Percentiles rank a stretch among this genome's conserved stretches.
phyloP scores from a whole-genome alignment of 2,888 invertebrate genomes.

The Ptilodon capucinus region DNA sequence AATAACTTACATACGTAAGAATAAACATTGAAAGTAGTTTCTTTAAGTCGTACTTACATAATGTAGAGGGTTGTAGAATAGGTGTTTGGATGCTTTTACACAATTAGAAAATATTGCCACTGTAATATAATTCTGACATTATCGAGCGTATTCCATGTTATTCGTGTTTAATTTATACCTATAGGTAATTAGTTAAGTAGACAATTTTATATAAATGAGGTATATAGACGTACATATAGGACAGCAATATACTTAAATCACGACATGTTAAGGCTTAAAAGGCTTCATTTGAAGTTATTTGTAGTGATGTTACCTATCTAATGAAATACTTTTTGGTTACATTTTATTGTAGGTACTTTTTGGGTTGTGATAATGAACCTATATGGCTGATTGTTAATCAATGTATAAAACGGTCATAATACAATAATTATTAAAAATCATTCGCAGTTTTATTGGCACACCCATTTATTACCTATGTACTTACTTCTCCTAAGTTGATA shows the following conservation, averaged over 20 bases:
- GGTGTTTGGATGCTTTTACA: conserved; percentile 82
- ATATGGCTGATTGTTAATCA: conserved; percentile 64
- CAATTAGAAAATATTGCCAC: conserved; percentile 66
- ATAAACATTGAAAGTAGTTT: conserved; percentile 48
- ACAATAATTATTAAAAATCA: conserved; percentile 40
- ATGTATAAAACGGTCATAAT: conserved; percentile 54
- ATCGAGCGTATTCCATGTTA: conserved; percentile 62
- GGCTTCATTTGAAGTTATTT: conserved; percentile 40
- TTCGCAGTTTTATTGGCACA: conserved; percentile 19
- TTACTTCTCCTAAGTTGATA: neutral
- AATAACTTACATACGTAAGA: conserved; percentile 75
- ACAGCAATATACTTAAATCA: conserved; percentile 35
- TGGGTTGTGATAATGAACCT: conserved; percentile 70
- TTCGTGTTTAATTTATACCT: conserved; percentile 52
- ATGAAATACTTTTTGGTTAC: conserved; percentile 25
- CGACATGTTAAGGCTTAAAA: conserved; percentile 41
- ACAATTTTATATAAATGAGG: conserved; percentile 67
- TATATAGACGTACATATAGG: conserved; percentile 43
- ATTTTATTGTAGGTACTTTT: conserved; percentile 37
- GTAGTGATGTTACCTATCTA: conserved; percentile 27
- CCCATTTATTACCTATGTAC: neutral
- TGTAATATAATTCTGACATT: conserved; percentile 66
- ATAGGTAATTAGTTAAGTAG: conserved; percentile 57
- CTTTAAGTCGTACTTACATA: conserved; percentile 36
- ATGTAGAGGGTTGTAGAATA: conserved; percentile 65